These are phyloP conservation scores for Tenthredo livida DNA, from an alignment of 2,888 invertebrate genomes.

Conservation along the genomic window DNA sequence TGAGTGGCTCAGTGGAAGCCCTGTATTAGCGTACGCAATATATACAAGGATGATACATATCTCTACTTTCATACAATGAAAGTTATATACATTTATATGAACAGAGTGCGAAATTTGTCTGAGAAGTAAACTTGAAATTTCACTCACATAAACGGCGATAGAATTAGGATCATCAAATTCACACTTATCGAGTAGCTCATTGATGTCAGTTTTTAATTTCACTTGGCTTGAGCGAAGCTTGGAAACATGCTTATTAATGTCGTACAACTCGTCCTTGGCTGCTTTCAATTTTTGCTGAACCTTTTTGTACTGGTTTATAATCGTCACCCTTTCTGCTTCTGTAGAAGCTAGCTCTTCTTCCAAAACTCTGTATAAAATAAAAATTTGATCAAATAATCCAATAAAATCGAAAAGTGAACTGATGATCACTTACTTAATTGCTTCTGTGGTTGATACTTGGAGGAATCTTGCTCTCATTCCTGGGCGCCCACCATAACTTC, in stretches of 20 bases:
- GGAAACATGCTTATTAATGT: slow-evolving; percentile 60
- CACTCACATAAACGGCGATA: slow-evolving; percentile 66
- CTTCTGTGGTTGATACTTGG: slow-evolving; percentile 84
- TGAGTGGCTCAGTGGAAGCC: no score
- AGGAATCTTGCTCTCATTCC: slow-evolving; percentile 79
- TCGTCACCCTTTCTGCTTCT: slow-evolving; percentile 59
- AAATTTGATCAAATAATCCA: slow-evolving; percentile 4
- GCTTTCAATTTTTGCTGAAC: slow-evolving; percentile 62
- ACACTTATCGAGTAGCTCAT: slow-evolving; percentile 67
- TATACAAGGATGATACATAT: not conserved
- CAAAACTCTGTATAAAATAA: slow-evolving; percentile 61
- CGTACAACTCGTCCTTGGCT: slow-evolving; percentile 60
- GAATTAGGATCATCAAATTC: slow-evolving; percentile 61
- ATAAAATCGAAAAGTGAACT: slow-evolving; percentile 48
- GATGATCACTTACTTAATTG: slow-evolving; percentile 79
- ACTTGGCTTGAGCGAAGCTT: slow-evolving; percentile 61
- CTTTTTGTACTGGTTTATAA: slow-evolving; percentile 53
- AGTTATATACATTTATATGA: not conserved
- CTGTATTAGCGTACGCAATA: not conserved
- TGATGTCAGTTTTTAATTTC: slow-evolving; percentile 63
- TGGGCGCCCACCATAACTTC: slow-evolving; percentile 84
- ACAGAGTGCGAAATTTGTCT: not conserved
- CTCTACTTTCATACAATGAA: not conserved
- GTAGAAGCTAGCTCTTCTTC: slow-evolving; percentile 66
- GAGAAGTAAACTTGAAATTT: not conserved